Evolutionary conservation across 1,140 invertebrate genomes (phyloP).

Genomic region (Dendrolimus kikuchii): DNA sequence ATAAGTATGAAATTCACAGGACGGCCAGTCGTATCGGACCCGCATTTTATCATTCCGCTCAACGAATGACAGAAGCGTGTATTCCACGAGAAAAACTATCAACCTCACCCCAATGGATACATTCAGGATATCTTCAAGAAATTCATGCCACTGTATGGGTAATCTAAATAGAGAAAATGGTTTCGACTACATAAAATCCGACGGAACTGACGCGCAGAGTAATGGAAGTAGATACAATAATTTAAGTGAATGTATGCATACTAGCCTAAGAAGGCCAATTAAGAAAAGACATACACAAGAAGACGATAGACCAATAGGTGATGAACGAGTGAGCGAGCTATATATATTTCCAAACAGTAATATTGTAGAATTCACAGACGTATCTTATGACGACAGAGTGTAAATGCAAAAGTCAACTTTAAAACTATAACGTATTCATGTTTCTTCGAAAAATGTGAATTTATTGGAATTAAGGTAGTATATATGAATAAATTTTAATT

Average conservation of each 20-base stretch:
- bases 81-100: conserved; percentile 46
- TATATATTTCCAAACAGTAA: conserved; percentile 65
- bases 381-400: conserved; percentile 59
- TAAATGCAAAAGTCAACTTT: conserved; percentile 22
- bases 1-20: conserved; percentile 27
- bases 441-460: conserved; percentile 4
- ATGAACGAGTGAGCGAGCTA: conserved; percentile 55
- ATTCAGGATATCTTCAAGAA: conserved; percentile 27
- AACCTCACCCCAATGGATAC: conserved; percentile 34
- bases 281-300: conserved; percentile 21
- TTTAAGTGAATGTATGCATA: conserved; percentile 16
- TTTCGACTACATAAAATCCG: conserved; percentile 23
- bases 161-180: conserved; percentile 38
- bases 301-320: conserved; percentile 38
- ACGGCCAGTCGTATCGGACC: conserved; percentile 56
- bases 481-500: conserved; percentile 5
- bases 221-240: conserved; percentile 25
- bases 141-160: conserved; percentile 38
- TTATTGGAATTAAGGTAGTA: conserved; percentile 5
- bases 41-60: conserved; percentile 55
- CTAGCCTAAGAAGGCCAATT: conserved; percentile 17
- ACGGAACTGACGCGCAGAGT: conserved; percentile 25
- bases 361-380: conserved; percentile 59
- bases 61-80: conserved; percentile 47
- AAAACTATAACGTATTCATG: background rate